Conservation (phyloP, 2,888 invertebrate genomes). For the Pinctada fucata region DNA sequence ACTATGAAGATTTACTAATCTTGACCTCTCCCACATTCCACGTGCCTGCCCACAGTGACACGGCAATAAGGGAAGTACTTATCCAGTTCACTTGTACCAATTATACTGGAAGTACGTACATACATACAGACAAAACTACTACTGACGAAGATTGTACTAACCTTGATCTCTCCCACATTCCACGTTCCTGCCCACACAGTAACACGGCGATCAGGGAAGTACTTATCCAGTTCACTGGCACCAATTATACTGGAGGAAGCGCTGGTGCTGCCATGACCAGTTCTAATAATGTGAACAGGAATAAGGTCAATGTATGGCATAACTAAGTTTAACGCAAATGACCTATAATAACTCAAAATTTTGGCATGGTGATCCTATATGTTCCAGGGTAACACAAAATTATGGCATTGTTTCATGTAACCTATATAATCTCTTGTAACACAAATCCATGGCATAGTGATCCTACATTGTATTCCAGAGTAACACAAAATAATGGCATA, state of each 20-base stretch:
- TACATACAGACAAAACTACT: too few relatives aligned
- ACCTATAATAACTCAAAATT: too few relatives aligned
- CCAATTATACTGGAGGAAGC: slow-evolving; percentile 83
- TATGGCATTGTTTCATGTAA: too few relatives aligned
- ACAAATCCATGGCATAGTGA: too few relatives aligned
- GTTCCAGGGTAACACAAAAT: too few relatives aligned
- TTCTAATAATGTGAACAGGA: slow-evolving; percentile 22
- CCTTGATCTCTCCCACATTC: slow-evolving; percentile 96
- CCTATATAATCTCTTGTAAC: too few relatives aligned
- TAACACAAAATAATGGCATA: too few relatives aligned
- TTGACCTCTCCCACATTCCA: slow-evolving; percentile 98
- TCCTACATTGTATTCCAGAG: too few relatives aligned
- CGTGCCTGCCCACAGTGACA: slow-evolving; percentile 92
- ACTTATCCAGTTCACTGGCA: slow-evolving; percentile 89
- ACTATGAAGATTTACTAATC: slow-evolving; percentile 79
- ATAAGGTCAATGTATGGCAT: neutral
- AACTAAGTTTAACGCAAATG: too few relatives aligned
- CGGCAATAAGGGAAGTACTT: slow-evolving; percentile 90
- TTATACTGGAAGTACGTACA: slow-evolving; percentile 78
- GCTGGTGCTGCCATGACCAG: slow-evolving; percentile 28
- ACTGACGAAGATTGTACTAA: slow-evolving; percentile 74
- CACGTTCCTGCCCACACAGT: slow-evolving; percentile 94
- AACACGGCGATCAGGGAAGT: slow-evolving; percentile 90
- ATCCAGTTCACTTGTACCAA: slow-evolving; percentile 90
- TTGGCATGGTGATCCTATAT: too few relatives aligned